Conservation (phyloP, 2,888 invertebrate species). For the Odontothrips loti region DNA sequence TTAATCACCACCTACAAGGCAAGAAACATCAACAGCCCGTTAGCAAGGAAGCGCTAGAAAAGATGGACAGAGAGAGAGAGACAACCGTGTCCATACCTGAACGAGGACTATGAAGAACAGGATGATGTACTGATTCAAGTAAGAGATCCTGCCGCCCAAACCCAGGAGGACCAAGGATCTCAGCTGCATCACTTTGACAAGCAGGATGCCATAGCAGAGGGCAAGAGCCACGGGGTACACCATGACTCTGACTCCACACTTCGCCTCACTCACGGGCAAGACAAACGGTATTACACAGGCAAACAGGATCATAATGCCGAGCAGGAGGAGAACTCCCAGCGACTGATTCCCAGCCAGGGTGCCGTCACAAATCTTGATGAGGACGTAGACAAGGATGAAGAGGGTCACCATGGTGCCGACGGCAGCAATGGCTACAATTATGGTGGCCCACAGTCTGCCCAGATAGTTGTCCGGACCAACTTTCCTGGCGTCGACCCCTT, state of each 20-base stretch:
- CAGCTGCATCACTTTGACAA: slow-evolving; percentile 46
- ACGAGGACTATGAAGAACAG: slow-evolving; percentile 43
- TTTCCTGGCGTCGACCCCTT: slow-evolving; percentile 33
- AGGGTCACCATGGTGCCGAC: slow-evolving; percentile 43
- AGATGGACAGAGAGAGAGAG: too few species aligned
- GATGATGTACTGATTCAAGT: slow-evolving; percentile 43
- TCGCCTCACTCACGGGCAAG: slow-evolving; percentile 41
- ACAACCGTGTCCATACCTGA: slow-evolving; percentile 35
- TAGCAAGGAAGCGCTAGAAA: background rate
- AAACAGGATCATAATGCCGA: slow-evolving; percentile 43
- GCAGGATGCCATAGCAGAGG: slow-evolving; percentile 45
- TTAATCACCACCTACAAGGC: slow-evolving; percentile 39
- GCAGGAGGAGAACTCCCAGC: slow-evolving; percentile 43
- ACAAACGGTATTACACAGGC: slow-evolving; percentile 44
- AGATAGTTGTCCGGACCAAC: slow-evolving; percentile 40
- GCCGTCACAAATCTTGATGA: slow-evolving; percentile 44
- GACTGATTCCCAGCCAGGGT: slow-evolving; percentile 43
- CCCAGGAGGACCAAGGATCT: slow-evolving; percentile 45
- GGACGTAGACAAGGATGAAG: slow-evolving; percentile 44
- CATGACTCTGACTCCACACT: slow-evolving; percentile 43
- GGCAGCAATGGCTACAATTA: slow-evolving; percentile 42
- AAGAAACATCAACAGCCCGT: background rate
- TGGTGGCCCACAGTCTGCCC: slow-evolving; percentile 43
- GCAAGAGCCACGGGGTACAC: slow-evolving; percentile 44
- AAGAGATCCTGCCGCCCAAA: slow-evolving; percentile 44